Base-by-base conservation (phyloP, 2,888 invertebrate genomes). In the Alsophila aescularia region DNA sequence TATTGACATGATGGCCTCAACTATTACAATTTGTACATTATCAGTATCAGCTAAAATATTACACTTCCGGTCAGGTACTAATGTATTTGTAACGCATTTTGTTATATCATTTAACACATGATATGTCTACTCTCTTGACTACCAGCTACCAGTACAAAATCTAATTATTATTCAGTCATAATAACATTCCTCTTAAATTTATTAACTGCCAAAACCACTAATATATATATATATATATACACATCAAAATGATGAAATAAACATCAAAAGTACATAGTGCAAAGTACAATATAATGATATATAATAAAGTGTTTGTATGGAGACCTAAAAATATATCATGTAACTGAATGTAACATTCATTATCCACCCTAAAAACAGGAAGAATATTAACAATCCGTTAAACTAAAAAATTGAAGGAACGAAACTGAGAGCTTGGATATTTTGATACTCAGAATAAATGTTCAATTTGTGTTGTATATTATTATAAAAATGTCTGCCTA, bases 191-290 rank as follows among this genome's bases (percentile, higher is more conserved):
- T 43, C 40, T 51, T 40, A 49, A 51, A 52, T 57, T 52, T 45
- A 54, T 43, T 49, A 31, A 29, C 49, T 54, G 52, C 49, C 40
- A 62, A 54, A 59, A 41, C 36, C 16, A 45, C 42, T 47, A 24
- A 7, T 24, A 24, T n/a, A n/a, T n/a, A n/a, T n/a, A 24, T 43
- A 42, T 44, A 27, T 27, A 43, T 40, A 52, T 18, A 40, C 12
- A 15, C 24, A 44, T 51, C 13, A 32, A 43, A 21, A 32, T 32
- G 21, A 40, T 32, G 2, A 2, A 24, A 32, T 32, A 44, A 52
- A 42, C 18, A 48, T 32, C 34, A 49, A 48, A 48, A 48, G 40
- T 31, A 32, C 32, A 40, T 21, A 21, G 14, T 48, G 13, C 13
- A 8, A 34, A 48, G 8, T 5, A 14, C 21, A 21, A 12, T 12